Conservation (phyloP, 2,888 invertebrate species). For the Polydrusus pterygomalis region DNA sequence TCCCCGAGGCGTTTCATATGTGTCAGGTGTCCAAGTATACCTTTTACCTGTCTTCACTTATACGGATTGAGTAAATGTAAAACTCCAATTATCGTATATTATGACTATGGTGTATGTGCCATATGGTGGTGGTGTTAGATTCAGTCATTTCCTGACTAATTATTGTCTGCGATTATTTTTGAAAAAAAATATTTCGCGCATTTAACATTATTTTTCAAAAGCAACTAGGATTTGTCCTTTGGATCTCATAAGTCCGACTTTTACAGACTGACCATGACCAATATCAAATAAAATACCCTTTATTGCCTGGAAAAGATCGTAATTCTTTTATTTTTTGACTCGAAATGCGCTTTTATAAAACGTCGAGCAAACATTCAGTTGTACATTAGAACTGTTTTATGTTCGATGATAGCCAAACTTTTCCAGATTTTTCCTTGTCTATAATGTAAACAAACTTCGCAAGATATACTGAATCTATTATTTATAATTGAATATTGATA, state of each 20-base stretch:
- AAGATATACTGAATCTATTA: too few species aligned
- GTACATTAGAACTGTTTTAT: slow-evolving; percentile 1
- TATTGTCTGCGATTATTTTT: too few species aligned
- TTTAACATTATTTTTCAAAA: too few species aligned
- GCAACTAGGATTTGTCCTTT: not conserved
- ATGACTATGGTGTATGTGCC: not conserved
- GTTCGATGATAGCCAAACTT: not conserved
- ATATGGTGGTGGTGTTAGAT: not conserved
- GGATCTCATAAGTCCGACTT: slow-evolving; percentile 23
- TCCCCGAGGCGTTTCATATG: not conserved
- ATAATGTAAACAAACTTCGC: too few species aligned
- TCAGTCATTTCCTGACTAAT: not conserved
- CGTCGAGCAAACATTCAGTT: slow-evolving; percentile 2
- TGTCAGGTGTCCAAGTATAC: not conserved
- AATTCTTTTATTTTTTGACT: slow-evolving; percentile 28
- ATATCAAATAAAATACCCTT: slow-evolving; percentile 37
- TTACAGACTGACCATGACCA: slow-evolving; percentile 33
- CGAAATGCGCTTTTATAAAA: slow-evolving; percentile 23
- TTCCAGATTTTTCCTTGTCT: not conserved
- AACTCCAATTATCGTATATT: not conserved
- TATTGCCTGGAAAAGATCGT: slow-evolving; percentile 4
- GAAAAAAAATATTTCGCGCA: too few species aligned
- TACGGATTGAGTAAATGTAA: not conserved
- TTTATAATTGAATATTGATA: too few species aligned
- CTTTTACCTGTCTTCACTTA: not conserved